Conservation (phyloP, 2,113 vertebrate genomes). For the Coturnix japonica region DNA sequence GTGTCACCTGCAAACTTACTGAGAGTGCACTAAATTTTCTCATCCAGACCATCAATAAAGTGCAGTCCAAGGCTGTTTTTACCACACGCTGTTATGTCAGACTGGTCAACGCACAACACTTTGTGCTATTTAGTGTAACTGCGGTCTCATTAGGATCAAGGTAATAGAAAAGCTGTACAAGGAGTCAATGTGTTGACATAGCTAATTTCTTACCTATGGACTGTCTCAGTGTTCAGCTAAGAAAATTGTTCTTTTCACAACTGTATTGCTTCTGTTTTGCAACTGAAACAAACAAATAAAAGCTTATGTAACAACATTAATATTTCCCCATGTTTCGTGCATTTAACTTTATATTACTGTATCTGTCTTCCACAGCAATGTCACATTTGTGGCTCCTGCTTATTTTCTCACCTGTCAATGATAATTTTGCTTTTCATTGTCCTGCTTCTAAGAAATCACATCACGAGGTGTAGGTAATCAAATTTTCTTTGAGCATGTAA, state of each 20-base stretch:
- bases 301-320: background rate
- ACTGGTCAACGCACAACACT: background rate
- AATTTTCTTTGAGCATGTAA: background rate
- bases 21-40: too few relatives aligned
- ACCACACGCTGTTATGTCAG: background rate
- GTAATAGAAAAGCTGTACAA: background rate
- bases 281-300: background rate
- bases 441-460: background rate
- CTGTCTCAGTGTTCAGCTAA: background rate
- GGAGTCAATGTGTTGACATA: rapidly evolving
- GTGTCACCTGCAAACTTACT: too few relatives aligned
- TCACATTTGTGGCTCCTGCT: rapidly evolving
- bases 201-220: background rate
- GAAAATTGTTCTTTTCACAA: background rate
- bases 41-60: too few relatives aligned
- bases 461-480: background rate
- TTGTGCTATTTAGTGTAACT: background rate
- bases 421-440: background rate
- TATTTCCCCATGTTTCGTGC: background rate
- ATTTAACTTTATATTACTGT: background rate
- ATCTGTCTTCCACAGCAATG: background rate
- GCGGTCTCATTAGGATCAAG: background rate
- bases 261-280: background rate
- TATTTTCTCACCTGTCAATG: background rate
- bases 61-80: background rate